Conservation (phyloP, 1,140 invertebrate genomes). For the Anagrus nilaparvatae region DNA sequence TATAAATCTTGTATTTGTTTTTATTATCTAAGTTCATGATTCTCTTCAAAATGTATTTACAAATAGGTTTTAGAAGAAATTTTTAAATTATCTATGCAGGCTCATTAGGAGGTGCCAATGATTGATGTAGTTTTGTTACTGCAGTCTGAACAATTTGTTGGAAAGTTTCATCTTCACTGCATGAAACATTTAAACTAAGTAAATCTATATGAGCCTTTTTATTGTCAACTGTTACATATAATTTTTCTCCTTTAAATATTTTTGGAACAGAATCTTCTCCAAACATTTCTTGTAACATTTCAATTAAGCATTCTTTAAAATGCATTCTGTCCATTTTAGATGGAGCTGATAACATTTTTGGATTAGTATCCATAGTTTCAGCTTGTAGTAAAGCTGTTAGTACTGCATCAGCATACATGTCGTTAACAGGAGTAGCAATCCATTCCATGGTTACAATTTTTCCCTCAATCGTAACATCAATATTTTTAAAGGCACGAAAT, state of each 20-base stretch:
- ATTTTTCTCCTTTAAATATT: constrained; percentile 82
- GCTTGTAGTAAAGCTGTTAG: constrained; percentile 73
- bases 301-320: constrained; percentile 87
- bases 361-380: constrained; percentile 53
- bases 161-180: constrained; percentile 69
- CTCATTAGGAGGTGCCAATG: constrained; percentile 60
- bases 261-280: constrained; percentile 90
- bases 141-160: constrained; percentile 79
- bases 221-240: constrained; percentile 76
- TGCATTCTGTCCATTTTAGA: constrained; percentile 74
- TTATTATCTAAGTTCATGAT: not conserved
- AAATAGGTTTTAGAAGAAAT: not conserved
- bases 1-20: not conserved
- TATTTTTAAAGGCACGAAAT: constrained; percentile 63
- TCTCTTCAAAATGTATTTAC: constrained; percentile 2
- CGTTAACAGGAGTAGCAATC: constrained; percentile 87
- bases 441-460: constrained; percentile 84
- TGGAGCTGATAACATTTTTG: constrained; percentile 48
- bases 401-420: constrained; percentile 96
- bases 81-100: constrained; percentile 19
- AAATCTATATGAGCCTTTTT: constrained; percentile 82
- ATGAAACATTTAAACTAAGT: constrained; percentile 65
- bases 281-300: constrained; percentile 91
- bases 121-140: constrained; percentile 73
- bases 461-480: constrained; percentile 76